Conservation (phyloP, 1,140 invertebrate genomes). For the Chironomus striatipennis region DNA sequence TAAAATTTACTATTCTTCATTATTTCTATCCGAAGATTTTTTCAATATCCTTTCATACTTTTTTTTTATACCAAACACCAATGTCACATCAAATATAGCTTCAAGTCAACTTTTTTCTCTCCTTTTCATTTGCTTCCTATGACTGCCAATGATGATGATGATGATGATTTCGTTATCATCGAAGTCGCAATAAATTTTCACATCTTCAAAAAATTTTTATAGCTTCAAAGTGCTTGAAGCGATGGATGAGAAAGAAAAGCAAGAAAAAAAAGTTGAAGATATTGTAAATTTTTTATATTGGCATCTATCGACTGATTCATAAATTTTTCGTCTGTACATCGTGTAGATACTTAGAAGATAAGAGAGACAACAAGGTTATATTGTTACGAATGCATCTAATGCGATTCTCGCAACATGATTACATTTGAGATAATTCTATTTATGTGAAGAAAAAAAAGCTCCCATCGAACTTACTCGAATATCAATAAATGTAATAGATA, state of each 20-base stretch:
- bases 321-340: not conserved
- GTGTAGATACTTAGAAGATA: not conserved
- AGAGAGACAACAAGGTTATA: not conserved
- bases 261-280: not conserved
- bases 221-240: not conserved
- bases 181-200: conserved; percentile 2
- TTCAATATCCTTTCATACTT: not conserved
- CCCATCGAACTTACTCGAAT: too few relatives aligned
- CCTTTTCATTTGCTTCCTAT: not conserved
- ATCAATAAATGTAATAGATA: too few relatives aligned
- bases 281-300: not conserved
- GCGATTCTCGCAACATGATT: not conserved
- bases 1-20: not conserved
- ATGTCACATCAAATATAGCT: not conserved
- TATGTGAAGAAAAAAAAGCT: not conserved
- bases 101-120: not conserved
- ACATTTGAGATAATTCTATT: not conserved
- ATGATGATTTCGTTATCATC: conserved; percentile 9
- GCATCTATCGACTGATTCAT: not conserved
- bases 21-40: not conserved
- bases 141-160: conserved; percentile 1
- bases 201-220: not conserved
- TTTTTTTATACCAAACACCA: not conserved
- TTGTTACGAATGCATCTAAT: not conserved
- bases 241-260: too few relatives aligned